Evolutionary conservation across 2,888 invertebrate species (phyloP).

Genomic region (Eupithecia abbreviata): DNA sequence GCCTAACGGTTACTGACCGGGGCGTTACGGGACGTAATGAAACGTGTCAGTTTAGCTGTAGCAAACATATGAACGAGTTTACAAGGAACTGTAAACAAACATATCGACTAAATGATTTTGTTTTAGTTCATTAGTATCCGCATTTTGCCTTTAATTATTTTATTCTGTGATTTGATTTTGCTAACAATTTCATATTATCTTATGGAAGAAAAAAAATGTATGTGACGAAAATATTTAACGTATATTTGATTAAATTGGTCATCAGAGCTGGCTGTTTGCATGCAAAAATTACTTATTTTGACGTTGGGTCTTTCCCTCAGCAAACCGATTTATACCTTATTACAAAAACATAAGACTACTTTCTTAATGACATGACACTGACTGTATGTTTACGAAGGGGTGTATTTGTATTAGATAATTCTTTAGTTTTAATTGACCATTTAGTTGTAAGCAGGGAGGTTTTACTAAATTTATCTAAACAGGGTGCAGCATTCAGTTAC

Average conservation of each 20-base stretch:
- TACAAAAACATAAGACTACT: neutral
- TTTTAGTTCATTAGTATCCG: neutral
- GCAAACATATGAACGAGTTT: neutral
- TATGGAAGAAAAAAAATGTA: neutral
- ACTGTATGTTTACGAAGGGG: neutral
- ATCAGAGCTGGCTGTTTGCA: constrained; percentile 14
- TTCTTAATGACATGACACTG: constrained; percentile 10
- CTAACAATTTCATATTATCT: neutral
- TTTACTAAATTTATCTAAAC: neutral
- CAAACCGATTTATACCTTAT: constrained; percentile 6
- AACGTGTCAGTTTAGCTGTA: neutral
- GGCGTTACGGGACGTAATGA: neutral
- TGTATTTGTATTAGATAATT: constrained; percentile 11
- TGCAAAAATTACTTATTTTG: constrained; percentile 3
- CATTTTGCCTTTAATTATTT: neutral
- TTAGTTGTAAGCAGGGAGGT: constrained; percentile 6
- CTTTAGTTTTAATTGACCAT: neutral
- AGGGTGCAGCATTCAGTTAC: neutral
- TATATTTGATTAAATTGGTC: constrained; percentile 14
- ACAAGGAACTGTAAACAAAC: neutral
- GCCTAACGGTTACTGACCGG: neutral
- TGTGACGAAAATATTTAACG: neutral
- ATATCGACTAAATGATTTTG: neutral
- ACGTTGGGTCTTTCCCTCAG: neutral
- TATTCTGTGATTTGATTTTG: neutral